Conservation (phyloP, 2,888 invertebrate genomes). For the Tipula vernalis region DNA sequence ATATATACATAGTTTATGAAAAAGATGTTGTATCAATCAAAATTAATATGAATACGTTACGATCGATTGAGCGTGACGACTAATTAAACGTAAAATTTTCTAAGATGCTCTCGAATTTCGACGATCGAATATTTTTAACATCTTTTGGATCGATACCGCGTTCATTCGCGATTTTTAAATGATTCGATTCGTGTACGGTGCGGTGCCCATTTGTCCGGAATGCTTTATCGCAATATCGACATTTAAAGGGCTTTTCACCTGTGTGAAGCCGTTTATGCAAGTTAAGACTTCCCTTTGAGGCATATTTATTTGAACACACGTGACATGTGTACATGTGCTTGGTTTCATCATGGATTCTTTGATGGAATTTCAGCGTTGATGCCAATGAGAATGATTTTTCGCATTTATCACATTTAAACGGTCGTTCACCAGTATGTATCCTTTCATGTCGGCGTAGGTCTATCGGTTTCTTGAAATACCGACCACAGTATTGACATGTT, state of each 20-base stretch:
- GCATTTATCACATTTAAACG: conserved; percentile 20
- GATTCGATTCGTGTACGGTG: conserved; percentile 20
- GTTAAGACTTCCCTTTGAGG: conserved; percentile 22
- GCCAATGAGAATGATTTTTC: conserved; percentile 19
- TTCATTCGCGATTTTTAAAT: neutral
- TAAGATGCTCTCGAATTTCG: neutral
- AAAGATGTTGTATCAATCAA: neutral
- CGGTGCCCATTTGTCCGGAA: conserved; percentile 28
- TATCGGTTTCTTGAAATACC: conserved; percentile 18
- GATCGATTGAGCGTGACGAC: neutral
- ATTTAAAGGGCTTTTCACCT: conserved; percentile 25
- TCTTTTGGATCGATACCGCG: neutral
- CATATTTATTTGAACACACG: conserved; percentile 24
- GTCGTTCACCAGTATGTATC: conserved; percentile 22
- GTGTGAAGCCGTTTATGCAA: conserved; percentile 27
- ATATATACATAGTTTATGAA: neutral
- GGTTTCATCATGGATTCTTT: conserved; percentile 18
- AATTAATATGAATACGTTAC: neutral
- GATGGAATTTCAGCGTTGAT: conserved; percentile 20
- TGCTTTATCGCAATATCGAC: conserved; percentile 21
- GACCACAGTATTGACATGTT: neutral
- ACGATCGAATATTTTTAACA: neutral
- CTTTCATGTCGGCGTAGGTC: conserved; percentile 23
- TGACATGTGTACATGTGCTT: conserved; percentile 20
- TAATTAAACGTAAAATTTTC: neutral